These are phyloP conservation scores for Parus major DNA, from an alignment of 2,113 vertebrate genomes.

Conservation along the genomic window DNA sequence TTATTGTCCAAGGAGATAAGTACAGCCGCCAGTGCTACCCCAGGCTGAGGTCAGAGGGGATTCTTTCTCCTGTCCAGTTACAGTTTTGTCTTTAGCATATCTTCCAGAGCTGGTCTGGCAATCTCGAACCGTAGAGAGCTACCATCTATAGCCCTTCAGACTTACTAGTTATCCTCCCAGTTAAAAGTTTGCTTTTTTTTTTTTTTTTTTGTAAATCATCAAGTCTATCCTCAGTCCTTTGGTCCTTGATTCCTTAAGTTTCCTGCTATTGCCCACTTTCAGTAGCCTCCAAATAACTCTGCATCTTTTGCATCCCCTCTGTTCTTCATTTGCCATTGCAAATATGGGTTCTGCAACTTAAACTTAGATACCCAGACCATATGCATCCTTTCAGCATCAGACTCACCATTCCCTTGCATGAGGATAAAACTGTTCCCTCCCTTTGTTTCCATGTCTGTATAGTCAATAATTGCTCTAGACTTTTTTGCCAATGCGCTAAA, in stretches of 20 bases:
- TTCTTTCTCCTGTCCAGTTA: not conserved
- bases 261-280: not conserved
- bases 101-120: not conserved
- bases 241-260: not conserved
- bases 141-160: not conserved
- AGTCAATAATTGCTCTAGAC: not conserved
- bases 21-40: not conserved
- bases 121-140: not conserved
- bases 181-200: not conserved
- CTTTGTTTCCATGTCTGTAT: not conserved
- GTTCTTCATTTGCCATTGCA: not conserved
- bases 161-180: not conserved
- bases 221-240: not conserved
- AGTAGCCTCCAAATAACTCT: not conserved
- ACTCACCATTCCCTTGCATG: not conserved
- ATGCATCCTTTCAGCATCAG: not conserved
- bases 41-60: not conserved
- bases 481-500: not conserved
- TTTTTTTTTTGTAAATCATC: not conserved
- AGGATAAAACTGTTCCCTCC: not conserved
- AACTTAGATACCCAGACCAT: not conserved
- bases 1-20: not conserved
- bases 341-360: not conserved
- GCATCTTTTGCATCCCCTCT: not conserved
- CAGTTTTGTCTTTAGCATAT: not conserved